phyloP scores from a whole-genome alignment of 2,797 vertebrate species.

The Schizothorax lantsangensis region DNA sequence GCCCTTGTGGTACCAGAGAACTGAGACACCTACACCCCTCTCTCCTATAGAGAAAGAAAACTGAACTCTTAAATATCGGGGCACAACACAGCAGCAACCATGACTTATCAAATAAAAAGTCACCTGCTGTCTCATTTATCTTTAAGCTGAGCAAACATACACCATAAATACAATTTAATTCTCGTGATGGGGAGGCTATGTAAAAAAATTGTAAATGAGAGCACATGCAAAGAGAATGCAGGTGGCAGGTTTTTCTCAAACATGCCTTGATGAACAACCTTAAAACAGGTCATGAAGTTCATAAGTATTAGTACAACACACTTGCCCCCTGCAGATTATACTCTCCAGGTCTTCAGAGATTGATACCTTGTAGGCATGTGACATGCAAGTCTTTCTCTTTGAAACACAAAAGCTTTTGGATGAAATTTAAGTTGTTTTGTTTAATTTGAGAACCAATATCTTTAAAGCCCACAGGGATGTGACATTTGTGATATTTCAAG shows the following conservation, averaged over 20 bases:
- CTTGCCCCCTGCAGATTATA: slow-evolving; percentile 28
- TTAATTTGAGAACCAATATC: slow-evolving; percentile 54
- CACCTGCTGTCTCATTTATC: slow-evolving; percentile 36
- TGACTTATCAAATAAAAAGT: slow-evolving; percentile 17
- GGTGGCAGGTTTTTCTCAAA: background rate
- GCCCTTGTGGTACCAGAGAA: slow-evolving; percentile 3
- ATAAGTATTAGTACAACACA: background rate
- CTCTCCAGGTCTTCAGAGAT: slow-evolving; percentile 19
- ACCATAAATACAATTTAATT: background rate
- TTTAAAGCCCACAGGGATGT: slow-evolving; percentile 23
- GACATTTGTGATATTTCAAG: background rate
- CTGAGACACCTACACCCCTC: slow-evolving; percentile 18
- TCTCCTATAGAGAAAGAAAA: slow-evolving; percentile 34
- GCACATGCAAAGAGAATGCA: background rate
- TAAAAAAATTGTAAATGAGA: background rate
- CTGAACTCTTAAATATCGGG: slow-evolving; percentile 27
- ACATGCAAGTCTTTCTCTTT: slow-evolving; percentile 2
- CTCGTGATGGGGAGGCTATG: background rate
- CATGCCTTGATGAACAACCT: background rate
- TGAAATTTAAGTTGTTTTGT: slow-evolving; percentile 36
- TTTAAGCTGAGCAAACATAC: slow-evolving; percentile 39
- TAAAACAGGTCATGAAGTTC: slow-evolving; percentile 1
- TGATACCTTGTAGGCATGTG: slow-evolving; percentile 32
- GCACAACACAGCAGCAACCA: slow-evolving; percentile 19
- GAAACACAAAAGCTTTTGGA: slow-evolving; percentile 22